Evolutionary conservation across 2,888 invertebrate species (phyloP).

Genomic region (Rhogogaster chlorosoma): DNA sequence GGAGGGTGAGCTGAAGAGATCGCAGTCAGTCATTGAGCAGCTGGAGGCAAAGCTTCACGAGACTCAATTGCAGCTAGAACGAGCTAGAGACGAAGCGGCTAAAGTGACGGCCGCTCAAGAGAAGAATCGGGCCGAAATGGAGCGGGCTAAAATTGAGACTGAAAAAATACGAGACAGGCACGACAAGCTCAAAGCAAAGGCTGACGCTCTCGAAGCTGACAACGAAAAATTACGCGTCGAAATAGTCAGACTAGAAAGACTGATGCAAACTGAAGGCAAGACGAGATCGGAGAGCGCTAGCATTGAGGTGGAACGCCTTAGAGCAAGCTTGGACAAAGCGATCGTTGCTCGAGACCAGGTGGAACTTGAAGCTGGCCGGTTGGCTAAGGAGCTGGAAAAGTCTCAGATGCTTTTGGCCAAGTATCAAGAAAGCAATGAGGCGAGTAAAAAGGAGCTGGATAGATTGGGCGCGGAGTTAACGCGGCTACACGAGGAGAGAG

Average conservation of each 20-base stretch:
- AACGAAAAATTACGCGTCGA: conserved; percentile 89
- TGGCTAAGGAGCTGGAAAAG: conserved; percentile 92
- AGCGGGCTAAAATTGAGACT: conserved; percentile 92
- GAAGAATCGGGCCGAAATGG: conserved; percentile 89
- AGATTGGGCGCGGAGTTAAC: conserved; percentile 90
- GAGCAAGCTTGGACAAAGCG: conserved; percentile 93
- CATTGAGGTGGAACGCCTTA: conserved; percentile 90
- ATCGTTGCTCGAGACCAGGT: conserved; percentile 90
- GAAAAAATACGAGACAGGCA: conserved; percentile 93
- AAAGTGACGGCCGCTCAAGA: conserved; percentile 88
- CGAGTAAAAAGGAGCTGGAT: conserved; percentile 91
- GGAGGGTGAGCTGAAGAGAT: conserved; percentile 87
- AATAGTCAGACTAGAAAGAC: conserved; percentile 82
- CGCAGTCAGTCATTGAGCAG: conserved; percentile 83
- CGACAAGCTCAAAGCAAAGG: conserved; percentile 88
- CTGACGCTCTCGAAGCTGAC: conserved; percentile 86
- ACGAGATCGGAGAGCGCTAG: conserved; percentile 78
- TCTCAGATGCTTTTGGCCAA: conserved; percentile 91
- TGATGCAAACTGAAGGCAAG: conserved; percentile 80
- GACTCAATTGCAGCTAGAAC: conserved; percentile 88
- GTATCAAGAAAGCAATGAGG: conserved; percentile 90
- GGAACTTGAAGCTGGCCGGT: conserved; percentile 90
- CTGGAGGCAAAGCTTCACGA: conserved; percentile 89
- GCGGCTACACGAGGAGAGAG: conserved; percentile 90
- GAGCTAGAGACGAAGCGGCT: conserved; percentile 88